Evolutionary conservation across 1,140 invertebrate species (phyloP), one percentile per base, ranked within the genome.

Genomic region (Lordiphosa collinella): DNA sequence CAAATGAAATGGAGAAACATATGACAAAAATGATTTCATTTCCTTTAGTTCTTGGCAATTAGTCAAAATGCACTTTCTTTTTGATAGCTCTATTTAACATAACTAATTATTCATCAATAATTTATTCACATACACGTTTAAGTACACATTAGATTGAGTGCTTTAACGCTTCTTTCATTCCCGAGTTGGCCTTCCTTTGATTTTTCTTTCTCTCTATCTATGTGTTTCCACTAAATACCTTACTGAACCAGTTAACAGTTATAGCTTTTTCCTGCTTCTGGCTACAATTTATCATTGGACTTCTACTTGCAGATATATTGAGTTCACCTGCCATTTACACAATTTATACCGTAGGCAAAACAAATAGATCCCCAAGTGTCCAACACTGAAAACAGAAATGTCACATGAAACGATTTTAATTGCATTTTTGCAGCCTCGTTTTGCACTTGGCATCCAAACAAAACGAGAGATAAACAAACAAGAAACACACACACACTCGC

Each of bases 351-450:
- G 31, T 55, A 40, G 64, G 64, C 60, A 52, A 32, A 16, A 16
- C 41, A 40, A 47, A 52, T 44, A 61, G 47, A 58, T 59, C 43
- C 12, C 16, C 57, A 63, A 40, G 16, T 29, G 25, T 29, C 37
- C 46, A 22, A 43, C 36, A 43, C 25, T 11, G 29, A 29, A 18
- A 48, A 53, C 36, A 60, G 32, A 71, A 75, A 63, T 75, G 72
- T 76, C 72, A 75, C 72, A 75, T 76, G 72, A 76, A 78, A 71
- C 67, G 72, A 51, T 66, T 71, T 78, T 76, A 76, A 76, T 76
- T 76, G 73, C 72, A 76, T 78, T 66, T 76, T 76, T 70, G 47
- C 52, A 64, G 51, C 18, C 66, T 35, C 18, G 14, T 47, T 54
- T 72, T 71, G 60, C 49, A 63, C 60, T 63, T 63, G 60, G 59